These are phyloP conservation scores for Romanogobio albipinnatus DNA, from an alignment of 2,113 vertebrate genomes.

Conservation along the genomic window DNA sequence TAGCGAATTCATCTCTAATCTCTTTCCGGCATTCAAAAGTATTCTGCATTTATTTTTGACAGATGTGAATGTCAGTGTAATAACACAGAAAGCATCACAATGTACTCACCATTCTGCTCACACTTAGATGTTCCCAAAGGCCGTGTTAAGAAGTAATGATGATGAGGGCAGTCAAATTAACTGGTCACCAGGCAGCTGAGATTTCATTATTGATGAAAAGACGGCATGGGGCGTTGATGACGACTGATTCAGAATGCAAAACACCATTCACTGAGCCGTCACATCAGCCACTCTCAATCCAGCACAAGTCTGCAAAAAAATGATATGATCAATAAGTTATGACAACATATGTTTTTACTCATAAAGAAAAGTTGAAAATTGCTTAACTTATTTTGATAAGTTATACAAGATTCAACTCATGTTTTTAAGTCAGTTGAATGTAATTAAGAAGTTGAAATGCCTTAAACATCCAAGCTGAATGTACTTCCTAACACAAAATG, in stretches of 20 bases:
- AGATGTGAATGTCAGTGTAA: background rate
- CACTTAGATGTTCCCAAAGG: conserved; percentile 1
- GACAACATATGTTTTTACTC: no score
- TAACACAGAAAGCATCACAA: background rate
- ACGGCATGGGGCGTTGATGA: background rate
- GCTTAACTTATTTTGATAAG: no score
- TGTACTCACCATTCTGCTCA: background rate
- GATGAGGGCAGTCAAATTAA: background rate
- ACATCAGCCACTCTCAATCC: background rate
- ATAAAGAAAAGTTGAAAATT: no score
- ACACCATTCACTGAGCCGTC: background rate
- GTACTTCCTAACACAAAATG: background rate
- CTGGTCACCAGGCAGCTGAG: background rate
- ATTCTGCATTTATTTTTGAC: background rate
- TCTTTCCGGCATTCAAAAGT: background rate
- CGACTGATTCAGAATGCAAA: background rate
- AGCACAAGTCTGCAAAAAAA: background rate
- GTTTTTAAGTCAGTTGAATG: no score
- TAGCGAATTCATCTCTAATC: background rate
- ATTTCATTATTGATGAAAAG: background rate
- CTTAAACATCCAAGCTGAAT: no score
- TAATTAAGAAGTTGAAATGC: no score
- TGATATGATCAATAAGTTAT: no score
- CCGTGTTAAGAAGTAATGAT: background rate
- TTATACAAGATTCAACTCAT: no score